A percentile compares a stretch with the other conserved stretches of the same genome.
phyloP scores from a whole-genome alignment of 2,113 vertebrate species.

The Willisornis vidua region DNA sequence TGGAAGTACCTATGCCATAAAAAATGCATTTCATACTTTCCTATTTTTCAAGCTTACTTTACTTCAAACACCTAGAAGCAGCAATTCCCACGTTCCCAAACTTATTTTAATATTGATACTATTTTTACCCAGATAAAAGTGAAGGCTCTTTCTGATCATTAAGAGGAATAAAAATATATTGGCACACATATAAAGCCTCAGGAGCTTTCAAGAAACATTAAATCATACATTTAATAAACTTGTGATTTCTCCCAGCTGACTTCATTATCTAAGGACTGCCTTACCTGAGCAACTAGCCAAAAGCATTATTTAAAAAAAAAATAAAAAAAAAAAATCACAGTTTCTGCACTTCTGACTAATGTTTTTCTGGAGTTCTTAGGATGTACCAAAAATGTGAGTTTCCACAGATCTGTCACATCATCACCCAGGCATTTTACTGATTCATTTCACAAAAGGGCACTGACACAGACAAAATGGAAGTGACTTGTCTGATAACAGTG shows the following conservation, averaged over 20 bases:
- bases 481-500: background rate
- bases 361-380: background rate
- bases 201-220: slow-evolving; percentile 6
- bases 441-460: background rate
- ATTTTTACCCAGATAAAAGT: slow-evolving; percentile 9
- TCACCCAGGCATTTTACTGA: background rate
- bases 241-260: slow-evolving; percentile 19
- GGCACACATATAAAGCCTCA: background rate
- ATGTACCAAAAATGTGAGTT: background rate
- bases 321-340: background rate
- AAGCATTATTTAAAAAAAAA: background rate
- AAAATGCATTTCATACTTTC: background rate
- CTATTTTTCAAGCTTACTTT: background rate
- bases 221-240: slow-evolving; percentile 7
- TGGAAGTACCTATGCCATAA: background rate
- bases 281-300: background rate
- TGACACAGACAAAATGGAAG: background rate
- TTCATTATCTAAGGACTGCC: slow-evolving; percentile 1
- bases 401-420: background rate
- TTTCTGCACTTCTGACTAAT: background rate
- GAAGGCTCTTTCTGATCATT: background rate
- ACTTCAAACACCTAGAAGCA: background rate
- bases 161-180: background rate
- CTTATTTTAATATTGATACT: slow-evolving; percentile 17
- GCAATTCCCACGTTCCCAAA: background rate